These are phyloP conservation scores for Perca schrenkii DNA, from an alignment of 2,113 vertebrate species.

Conservation along the genomic window DNA sequence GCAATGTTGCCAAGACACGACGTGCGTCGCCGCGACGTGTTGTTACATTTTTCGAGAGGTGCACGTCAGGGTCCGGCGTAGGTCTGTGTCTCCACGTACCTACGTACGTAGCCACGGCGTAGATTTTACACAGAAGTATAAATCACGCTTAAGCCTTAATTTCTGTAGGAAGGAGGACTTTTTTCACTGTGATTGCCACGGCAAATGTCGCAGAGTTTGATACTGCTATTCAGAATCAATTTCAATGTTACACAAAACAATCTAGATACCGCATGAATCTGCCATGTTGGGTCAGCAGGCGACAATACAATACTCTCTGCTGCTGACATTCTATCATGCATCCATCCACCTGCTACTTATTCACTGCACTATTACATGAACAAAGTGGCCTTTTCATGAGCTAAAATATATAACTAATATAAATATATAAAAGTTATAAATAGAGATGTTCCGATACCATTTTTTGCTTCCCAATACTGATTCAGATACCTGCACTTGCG, in stretches of 20 bases:
- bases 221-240: slow-evolving; percentile 36
- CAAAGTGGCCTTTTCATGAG: neutral
- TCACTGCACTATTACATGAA: neutral
- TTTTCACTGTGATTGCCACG: neutral
- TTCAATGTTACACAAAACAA: slow-evolving; percentile 3
- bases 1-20: too few relatives aligned
- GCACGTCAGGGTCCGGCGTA: too few relatives aligned
- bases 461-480: too few relatives aligned
- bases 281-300: slow-evolving; percentile 29
- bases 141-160: neutral
- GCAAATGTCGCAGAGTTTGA: slow-evolving; percentile 7
- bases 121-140: too few relatives aligned
- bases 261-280: neutral
- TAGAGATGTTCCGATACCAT: too few relatives aligned
- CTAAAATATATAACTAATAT: too few relatives aligned
- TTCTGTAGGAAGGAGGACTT: slow-evolving; percentile 2
- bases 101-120: too few relatives aligned
- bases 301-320: neutral
- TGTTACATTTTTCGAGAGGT: too few relatives aligned
- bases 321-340: neutral
- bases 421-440: too few relatives aligned
- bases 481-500: too few relatives aligned
- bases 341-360: neutral
- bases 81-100: too few relatives aligned
- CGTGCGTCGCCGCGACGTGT: too few relatives aligned